A percentile compares a stretch with the other conserved stretches of the same genome.
phyloP scores from a whole-genome alignment of 2,888 invertebrate genomes.

The Zhengitettix transpicula region DNA sequence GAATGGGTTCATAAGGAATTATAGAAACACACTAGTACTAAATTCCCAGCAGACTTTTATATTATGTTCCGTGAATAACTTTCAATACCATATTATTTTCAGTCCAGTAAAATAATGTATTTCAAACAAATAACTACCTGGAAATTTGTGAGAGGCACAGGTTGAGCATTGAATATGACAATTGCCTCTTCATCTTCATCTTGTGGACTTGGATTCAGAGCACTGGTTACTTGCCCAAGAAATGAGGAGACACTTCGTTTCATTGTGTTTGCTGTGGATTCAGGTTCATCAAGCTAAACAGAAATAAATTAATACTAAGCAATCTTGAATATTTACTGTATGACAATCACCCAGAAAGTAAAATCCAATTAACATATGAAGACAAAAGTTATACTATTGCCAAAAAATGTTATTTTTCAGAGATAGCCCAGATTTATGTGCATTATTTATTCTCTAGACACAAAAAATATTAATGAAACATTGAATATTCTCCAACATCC shows the following conservation, averaged over 20 bases:
- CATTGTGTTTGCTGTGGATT: constrained; percentile 53
- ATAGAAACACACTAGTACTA: too few relatives aligned
- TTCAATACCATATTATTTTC: too few relatives aligned
- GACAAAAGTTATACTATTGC: background rate
- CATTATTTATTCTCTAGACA: background rate
- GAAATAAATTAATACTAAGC: constrained; percentile 1
- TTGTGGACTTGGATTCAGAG: constrained; percentile 46
- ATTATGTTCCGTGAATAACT: too few relatives aligned
- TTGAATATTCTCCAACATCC: too few relatives aligned
- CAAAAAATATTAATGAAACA: too few relatives aligned
- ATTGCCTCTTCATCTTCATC: constrained; percentile 56
- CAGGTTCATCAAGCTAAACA: constrained; percentile 48
- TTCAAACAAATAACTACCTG: constrained; percentile 22
- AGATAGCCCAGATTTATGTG: background rate
- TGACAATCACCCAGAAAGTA: background rate
- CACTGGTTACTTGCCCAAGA: constrained; percentile 53
- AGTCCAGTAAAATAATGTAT: too few relatives aligned
- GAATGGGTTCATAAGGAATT: too few relatives aligned
- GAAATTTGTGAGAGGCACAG: constrained; percentile 42
- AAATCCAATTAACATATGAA: background rate
- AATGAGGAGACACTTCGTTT: constrained; percentile 55
- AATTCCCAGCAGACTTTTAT: too few relatives aligned
- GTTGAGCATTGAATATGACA: constrained; percentile 46
- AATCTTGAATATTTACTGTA: background rate
- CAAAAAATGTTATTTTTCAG: background rate